phyloP scores from a whole-genome alignment of 2,797 vertebrate species.

The Spea hammondii region DNA sequence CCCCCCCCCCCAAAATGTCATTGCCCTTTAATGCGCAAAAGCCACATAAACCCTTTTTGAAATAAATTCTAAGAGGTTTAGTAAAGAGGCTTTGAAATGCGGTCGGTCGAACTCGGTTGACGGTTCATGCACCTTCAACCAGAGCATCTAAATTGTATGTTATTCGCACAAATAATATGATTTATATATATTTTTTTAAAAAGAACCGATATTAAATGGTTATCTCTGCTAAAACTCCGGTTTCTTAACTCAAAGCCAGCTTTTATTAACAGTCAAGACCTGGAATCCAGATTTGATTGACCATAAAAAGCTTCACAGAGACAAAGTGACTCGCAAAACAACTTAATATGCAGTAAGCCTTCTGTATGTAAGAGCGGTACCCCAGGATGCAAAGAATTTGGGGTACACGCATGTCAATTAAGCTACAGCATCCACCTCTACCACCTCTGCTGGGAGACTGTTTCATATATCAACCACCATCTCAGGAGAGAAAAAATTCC shows the following conservation, averaged over 20 bases:
- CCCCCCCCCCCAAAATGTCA: too few species aligned
- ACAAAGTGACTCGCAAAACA: neutral
- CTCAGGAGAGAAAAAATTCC: too few species aligned
- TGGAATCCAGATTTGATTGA: slow-evolving; percentile 47
- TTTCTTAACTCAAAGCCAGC: slow-evolving; percentile 24
- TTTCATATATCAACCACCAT: too few species aligned
- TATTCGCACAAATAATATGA: neutral
- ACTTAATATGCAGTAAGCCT: slow-evolving; percentile 16
- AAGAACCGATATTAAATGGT: slow-evolving; percentile 7
- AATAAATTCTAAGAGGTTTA: slow-evolving; percentile 1
- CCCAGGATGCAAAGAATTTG: neutral
- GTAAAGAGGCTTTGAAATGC: neutral
- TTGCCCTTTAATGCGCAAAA: neutral
- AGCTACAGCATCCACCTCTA: too few species aligned
- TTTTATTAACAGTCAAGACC: slow-evolving; percentile 46
- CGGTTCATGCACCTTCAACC: neutral
- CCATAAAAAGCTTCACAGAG: slow-evolving; percentile 21
- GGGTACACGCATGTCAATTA: slow-evolving; percentile 2
- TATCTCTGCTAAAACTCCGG: neutral
- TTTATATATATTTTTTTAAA: neutral
- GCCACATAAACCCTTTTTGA: neutral
- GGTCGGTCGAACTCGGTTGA: too few species aligned
- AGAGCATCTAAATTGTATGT: neutral
- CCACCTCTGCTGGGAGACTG: too few species aligned
- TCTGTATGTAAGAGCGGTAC: neutral